Evolutionary conservation across 2,113 vertebrate genomes (phyloP).

Genomic region (Rhizomys pruinosus): DNA sequence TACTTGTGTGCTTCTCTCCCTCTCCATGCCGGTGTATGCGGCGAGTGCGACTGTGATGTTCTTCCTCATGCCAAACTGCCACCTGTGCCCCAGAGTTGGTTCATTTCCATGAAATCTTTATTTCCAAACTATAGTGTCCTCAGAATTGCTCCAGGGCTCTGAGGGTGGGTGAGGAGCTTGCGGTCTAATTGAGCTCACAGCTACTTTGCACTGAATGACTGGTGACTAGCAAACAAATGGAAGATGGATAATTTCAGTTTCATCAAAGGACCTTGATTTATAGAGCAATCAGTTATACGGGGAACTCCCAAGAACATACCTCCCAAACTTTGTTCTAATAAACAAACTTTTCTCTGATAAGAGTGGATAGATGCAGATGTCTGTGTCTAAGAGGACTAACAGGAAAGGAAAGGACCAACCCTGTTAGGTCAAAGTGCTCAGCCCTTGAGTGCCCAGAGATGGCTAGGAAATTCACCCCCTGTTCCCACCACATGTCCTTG

Average conservation of each 20-base stretch:
- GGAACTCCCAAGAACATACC: background rate
- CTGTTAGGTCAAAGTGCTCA: background rate
- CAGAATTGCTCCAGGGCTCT: background rate
- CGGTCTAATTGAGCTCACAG: background rate
- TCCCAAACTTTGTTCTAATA: background rate
- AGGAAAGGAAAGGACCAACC: background rate
- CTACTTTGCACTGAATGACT: background rate
- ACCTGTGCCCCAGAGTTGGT: background rate
- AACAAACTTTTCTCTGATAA: fast-evolving
- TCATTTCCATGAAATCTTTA: constrained; percentile 7
- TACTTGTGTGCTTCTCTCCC: background rate
- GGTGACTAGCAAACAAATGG: background rate
- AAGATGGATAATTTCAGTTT: background rate
- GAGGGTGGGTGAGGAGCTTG: background rate
- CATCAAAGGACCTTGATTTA: background rate
- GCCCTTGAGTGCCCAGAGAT: too few species aligned
- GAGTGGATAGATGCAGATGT: background rate
- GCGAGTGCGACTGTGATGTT: background rate
- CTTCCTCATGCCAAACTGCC: background rate
- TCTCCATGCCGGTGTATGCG: background rate
- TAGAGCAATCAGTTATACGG: background rate
- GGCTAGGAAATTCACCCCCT: fast-evolving
- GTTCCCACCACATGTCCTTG: background rate
- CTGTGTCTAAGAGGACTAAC: background rate
- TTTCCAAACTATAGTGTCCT: background rate